Conservation (phyloP, 2,113 vertebrate genomes). For the Poecile atricapillus region DNA sequence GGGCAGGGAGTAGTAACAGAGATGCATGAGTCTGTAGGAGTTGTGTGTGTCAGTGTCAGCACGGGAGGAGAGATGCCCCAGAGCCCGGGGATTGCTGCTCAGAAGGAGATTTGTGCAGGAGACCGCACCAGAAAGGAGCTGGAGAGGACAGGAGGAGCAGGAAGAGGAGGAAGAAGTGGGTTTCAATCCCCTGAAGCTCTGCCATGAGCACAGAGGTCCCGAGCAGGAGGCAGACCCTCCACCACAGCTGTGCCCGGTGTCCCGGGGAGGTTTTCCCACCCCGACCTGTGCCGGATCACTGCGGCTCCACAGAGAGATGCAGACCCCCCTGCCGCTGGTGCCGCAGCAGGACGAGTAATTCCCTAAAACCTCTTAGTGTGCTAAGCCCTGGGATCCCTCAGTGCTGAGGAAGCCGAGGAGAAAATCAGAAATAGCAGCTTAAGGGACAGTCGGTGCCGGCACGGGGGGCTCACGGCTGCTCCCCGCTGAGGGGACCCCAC, state of each 20-base stretch:
- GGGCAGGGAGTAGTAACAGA: neutral
- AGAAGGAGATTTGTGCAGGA: neutral
- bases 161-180: neutral
- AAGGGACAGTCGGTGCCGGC: neutral
- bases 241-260: neutral
- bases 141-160: neutral
- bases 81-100: rapidly evolving
- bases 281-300: neutral
- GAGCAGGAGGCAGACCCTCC: neutral
- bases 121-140: neutral
- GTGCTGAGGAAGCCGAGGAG: constrained; percentile 24
- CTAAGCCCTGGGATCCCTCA: constrained; percentile 21
- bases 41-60: neutral
- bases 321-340: neutral
- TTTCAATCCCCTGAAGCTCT: neutral
- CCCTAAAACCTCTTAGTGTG: constrained; percentile 31
- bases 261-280: neutral
- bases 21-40: neutral
- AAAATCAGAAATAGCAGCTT: constrained; percentile 42
- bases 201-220: neutral
- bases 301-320: neutral
- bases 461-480: neutral
- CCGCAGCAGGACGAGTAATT: neutral
- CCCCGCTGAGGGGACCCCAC: rapidly evolving
- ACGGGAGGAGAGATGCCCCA: neutral